Conservation (phyloP, 2,888 invertebrate genomes). For the Cephus pulcher region DNA sequence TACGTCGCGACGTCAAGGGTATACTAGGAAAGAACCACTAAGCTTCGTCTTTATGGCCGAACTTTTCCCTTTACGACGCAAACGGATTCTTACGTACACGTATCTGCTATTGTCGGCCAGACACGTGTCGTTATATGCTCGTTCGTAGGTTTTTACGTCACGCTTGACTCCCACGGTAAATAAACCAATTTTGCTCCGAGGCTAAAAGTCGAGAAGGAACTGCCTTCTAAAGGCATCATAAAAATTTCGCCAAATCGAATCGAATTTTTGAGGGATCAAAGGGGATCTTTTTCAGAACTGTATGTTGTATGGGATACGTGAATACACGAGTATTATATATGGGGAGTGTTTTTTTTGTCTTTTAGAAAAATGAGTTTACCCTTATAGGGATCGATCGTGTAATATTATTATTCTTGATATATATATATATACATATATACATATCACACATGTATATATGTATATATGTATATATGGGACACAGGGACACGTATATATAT, state of each 20-base stretch:
- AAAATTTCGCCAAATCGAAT: neutral
- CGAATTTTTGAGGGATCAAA: neutral
- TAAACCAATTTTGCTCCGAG: neutral
- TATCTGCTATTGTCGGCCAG: neutral
- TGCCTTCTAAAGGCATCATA: neutral
- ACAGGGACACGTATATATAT: neutral
- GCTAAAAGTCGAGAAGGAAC: neutral
- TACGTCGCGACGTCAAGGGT: neutral
- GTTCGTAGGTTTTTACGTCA: neutral
- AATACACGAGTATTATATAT: neutral
- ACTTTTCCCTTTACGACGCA: slow-evolving; percentile 7
- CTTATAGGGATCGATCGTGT: neutral
- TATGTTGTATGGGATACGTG: neutral
- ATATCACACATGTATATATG: too few species aligned
- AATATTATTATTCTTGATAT: neutral
- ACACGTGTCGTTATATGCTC: neutral
- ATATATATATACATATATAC: too few species aligned
- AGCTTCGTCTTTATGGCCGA: slow-evolving; percentile 2
- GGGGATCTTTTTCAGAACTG: neutral
- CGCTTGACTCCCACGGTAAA: neutral
- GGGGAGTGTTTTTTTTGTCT: neutral
- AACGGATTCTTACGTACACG: slow-evolving; percentile 7
- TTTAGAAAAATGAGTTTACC: neutral
- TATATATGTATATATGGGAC: too few species aligned
- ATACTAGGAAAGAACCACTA: neutral